Evolutionary conservation across 2,888 invertebrate genomes (phyloP).

Genomic region (Camponotus fellah): DNA sequence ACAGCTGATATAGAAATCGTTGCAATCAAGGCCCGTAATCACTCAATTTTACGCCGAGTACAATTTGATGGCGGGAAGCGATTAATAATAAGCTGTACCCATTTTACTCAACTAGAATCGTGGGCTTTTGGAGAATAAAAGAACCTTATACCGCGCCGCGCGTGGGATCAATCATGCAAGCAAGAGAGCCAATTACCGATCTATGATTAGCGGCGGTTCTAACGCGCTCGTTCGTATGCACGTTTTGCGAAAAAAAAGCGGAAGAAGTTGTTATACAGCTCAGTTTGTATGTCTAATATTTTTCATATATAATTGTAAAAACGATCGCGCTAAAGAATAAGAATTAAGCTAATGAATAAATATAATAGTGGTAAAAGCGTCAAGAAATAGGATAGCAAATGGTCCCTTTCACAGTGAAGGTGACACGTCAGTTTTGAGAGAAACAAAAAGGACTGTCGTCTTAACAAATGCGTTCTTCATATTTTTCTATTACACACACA

Average conservation of each 20-base stretch:
- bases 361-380: constrained; percentile 27
- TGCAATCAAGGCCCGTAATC: constrained; percentile 28
- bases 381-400: constrained; percentile 14
- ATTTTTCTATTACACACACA: background rate
- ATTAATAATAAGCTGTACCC: constrained; percentile 48
- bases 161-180: constrained; percentile 50
- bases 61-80: constrained; percentile 42
- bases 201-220: constrained; percentile 43
- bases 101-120: constrained; percentile 25
- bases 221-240: constrained; percentile 22
- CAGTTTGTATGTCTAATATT: background rate
- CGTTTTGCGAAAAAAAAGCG: constrained; percentile 12
- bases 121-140: constrained; percentile 44
- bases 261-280: constrained; percentile 29
- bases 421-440: constrained; percentile 55
- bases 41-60: constrained; percentile 38
- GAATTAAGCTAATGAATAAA: constrained; percentile 24
- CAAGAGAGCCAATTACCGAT: constrained; percentile 51
- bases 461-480: constrained; percentile 51
- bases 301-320: background rate
- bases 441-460: constrained; percentile 36
- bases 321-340: too few species aligned
- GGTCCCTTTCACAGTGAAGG: constrained; percentile 71
- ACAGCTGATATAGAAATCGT: constrained; percentile 1
- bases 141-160: constrained; percentile 25